A percentile compares a stretch with the other conserved stretches of the same genome.
Evolutionary conservation across 1,140 invertebrate genomes (phyloP).

Genomic region (Sitophilus oryzae): DNA sequence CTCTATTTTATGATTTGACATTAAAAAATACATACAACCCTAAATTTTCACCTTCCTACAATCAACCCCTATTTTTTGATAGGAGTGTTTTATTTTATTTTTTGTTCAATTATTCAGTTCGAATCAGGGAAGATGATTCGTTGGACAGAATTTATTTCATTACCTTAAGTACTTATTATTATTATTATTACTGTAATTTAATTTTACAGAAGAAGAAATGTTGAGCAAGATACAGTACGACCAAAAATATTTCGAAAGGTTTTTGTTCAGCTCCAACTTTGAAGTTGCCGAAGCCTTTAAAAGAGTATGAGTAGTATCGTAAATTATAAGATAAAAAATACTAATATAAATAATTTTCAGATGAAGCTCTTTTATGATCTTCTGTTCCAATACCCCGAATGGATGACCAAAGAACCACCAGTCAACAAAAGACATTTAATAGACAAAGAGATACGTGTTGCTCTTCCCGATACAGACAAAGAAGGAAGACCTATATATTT

Average conservation of each 20-base stretch:
- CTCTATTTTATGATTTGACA: too few species aligned
- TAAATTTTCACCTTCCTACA: too few species aligned
- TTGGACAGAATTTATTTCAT: too few species aligned
- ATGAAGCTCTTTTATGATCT: slow-evolving; percentile 35
- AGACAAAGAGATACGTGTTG: slow-evolving; percentile 32
- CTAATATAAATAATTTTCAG: slow-evolving; percentile 27
- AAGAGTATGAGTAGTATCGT: not conserved
- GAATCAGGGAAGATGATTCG: too few species aligned
- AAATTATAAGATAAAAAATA: not conserved
- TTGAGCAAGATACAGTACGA: not conserved
- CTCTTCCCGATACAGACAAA: slow-evolving; percentile 34
- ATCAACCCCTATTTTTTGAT: too few species aligned
- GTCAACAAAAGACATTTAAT: slow-evolving; percentile 30
- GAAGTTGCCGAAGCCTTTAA: not conserved
- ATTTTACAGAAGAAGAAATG: not conserved
- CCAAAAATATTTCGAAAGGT: not conserved
- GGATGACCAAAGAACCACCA: slow-evolving; percentile 36
- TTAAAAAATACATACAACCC: too few species aligned
- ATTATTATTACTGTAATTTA: not conserved
- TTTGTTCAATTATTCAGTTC: too few species aligned
- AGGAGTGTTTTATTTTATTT: too few species aligned
- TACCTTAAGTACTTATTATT: too few species aligned
- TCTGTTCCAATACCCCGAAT: slow-evolving; percentile 35
- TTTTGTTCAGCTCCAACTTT: not conserved
- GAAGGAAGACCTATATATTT: slow-evolving; percentile 40